Percentiles rank a stretch among this genome's conserved stretches.
phyloP scores from a whole-genome alignment of 2,888 invertebrate species.

The Ptychoptera contaminata region DNA sequence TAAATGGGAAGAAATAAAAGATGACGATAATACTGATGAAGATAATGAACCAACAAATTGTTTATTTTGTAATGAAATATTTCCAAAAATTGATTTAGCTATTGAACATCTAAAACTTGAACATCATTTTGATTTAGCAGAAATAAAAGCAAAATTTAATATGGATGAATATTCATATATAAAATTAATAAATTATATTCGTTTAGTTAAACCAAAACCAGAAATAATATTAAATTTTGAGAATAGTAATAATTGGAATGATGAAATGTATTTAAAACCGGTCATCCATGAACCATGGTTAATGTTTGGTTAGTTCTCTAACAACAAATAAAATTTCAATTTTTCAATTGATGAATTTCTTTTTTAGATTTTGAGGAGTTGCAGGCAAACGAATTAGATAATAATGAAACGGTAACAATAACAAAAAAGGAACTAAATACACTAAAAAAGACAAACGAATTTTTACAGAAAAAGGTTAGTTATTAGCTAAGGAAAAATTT shows the following conservation, averaged over 20 bases:
- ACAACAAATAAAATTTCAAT: background rate
- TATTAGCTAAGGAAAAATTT: no score
- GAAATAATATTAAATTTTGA: slow-evolving; percentile 39
- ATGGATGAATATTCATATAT: slow-evolving; percentile 74
- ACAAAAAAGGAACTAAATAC: background rate
- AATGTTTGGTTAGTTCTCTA: slow-evolving; percentile 48
- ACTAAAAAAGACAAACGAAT: background rate
- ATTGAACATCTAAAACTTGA: slow-evolving; percentile 46
- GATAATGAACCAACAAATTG: slow-evolving; percentile 32
- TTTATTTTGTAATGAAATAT: slow-evolving; percentile 53
- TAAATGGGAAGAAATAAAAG: slow-evolving; percentile 38
- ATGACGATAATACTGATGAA: slow-evolving; percentile 34
- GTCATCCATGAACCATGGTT: slow-evolving; percentile 65
- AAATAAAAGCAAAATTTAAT: slow-evolving; percentile 48
- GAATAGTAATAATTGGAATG: slow-evolving; percentile 46
- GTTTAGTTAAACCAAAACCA: slow-evolving; percentile 37
- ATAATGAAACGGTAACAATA: slow-evolving; percentile 15
- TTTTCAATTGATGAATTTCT: background rate
- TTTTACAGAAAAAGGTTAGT: no score
- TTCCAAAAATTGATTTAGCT: slow-evolving; percentile 44
- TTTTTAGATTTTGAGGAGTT: slow-evolving; percentile 35
- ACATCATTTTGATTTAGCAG: slow-evolving; percentile 49
- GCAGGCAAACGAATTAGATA: slow-evolving; percentile 16
- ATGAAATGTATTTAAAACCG: slow-evolving; percentile 64
- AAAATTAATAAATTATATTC: slow-evolving; percentile 61